A percentile compares a stretch with the other conserved stretches of the same genome.
Evolutionary conservation across 2,888 invertebrate species (phyloP).

Genomic region (Pristionchus fissidentatus): DNA sequence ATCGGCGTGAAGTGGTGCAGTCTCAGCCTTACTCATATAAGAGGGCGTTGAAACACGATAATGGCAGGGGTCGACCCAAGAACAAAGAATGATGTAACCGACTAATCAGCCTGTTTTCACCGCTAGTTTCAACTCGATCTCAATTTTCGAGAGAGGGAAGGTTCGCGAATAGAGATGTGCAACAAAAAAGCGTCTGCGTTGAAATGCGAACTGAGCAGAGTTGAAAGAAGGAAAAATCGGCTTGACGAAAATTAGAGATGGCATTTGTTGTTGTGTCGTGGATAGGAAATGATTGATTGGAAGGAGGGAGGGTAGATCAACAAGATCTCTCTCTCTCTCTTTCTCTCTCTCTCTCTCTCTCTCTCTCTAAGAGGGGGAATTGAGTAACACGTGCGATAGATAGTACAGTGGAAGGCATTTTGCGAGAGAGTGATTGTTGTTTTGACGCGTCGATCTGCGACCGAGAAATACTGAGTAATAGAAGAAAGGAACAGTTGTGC

Average conservation of each 20-base stretch:
- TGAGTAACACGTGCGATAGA: not conserved
- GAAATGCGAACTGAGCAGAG: not conserved
- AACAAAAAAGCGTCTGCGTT: not conserved
- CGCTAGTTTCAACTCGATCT: not conserved
- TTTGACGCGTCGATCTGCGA: no score
- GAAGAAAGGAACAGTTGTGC: not conserved
- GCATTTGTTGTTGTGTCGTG: not conserved
- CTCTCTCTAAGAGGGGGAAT: no score
- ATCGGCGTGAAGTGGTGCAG: not conserved
- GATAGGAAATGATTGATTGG: not conserved
- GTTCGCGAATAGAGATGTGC: constrained; percentile 1
- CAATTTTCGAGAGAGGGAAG: not conserved
- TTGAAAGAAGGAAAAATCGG: not conserved
- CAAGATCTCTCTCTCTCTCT: no score
- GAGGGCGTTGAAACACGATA: not conserved
- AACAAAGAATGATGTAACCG: constrained; percentile 18
- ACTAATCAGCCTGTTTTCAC: not conserved
- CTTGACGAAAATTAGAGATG: not conserved
- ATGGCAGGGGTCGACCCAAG: not conserved
- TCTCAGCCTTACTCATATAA: not conserved
- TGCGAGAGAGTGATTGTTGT: not conserved
- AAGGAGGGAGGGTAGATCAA: not conserved
- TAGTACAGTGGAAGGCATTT: not conserved
- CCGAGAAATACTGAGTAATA: not conserved
- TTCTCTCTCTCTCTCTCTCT: no score